Evolutionary conservation across 2,113 vertebrate genomes (phyloP), one percentile per base, ranked within the genome.

Genomic region (Ictalurus furcatus): DNA sequence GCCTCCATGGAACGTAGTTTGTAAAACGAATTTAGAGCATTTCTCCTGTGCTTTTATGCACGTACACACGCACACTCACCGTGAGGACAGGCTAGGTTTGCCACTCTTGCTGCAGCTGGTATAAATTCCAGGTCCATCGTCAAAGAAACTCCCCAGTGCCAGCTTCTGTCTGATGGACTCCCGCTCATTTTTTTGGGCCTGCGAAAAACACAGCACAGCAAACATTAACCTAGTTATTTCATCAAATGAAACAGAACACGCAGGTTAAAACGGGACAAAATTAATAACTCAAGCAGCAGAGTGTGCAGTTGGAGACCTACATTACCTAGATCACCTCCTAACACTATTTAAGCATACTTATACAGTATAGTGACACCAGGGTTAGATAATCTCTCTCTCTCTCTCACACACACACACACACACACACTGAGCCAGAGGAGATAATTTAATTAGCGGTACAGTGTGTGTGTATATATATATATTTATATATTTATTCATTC

Each of bases 121-220:
- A 89, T 99, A 99, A 93, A 99, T 97, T 81, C 98, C 98, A 0
- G 98, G 98, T 90, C 98, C 98, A 95, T 99, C 98, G 25, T 99
- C 98, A 37, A 99, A 99, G 96, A 99, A 99, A 94, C 98, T 98
- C 89, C 98, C 98, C 91, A 99, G 97, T 1, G 98, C 98, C 97
- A 99, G 93, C 95, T 99, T 99, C 97, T 99, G 98, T 93, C 98
- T 94, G 95, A 99, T 99, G 82, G 98, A 99, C 94, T 99, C 98
- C 28, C 98, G 96, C 94, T 99, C 98, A 97, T 99, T 99, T 95
- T 99, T 99, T 94, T 99, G 98, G 94, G 98, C 98, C 98, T 99
- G 95, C n/a, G 91, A 90, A 59, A 88, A 80, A 89, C 6, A 89
- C 0, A 84, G 13, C 4, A 4, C 34, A 44, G 34, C 2, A 1